Evolutionary conservation across 2,113 vertebrate genomes (phyloP).

Genomic region (Trogon melanurus): DNA sequence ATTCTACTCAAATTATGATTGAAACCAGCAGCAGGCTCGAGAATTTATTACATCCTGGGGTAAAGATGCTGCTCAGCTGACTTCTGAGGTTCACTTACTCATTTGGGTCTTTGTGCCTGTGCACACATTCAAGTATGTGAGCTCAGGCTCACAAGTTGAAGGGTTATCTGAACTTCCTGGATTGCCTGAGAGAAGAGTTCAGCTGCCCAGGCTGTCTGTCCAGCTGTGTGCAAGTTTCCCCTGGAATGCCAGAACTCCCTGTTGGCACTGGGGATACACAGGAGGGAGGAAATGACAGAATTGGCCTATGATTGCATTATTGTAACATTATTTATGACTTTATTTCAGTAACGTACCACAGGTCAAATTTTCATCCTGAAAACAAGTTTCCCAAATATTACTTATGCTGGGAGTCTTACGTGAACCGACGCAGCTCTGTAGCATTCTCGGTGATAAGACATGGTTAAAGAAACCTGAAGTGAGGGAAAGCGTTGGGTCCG

Average conservation of each 20-base stretch:
- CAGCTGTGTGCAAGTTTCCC: neutral
- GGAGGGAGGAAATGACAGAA: neutral
- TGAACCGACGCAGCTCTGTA: neutral
- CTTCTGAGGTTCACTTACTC: neutral
- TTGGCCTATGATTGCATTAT: neutral
- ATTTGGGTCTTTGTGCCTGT: neutral
- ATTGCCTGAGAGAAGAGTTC: neutral
- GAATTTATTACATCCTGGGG: neutral
- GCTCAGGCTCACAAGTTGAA: neutral
- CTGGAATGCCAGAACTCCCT: neutral
- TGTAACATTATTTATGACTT: neutral
- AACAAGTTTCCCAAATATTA: neutral
- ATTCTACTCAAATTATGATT: neutral
- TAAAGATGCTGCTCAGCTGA: neutral
- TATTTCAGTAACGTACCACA: neutral
- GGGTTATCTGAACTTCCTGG: neutral
- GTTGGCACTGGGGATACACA: neutral
- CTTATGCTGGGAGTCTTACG: accelerated
- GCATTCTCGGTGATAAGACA: neutral
- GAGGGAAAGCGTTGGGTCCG: accelerated
- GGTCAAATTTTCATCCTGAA: neutral
- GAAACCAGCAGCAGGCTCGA: neutral
- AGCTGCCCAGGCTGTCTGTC: neutral
- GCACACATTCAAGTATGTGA: neutral
- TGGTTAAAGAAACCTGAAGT: neutral